Conservation (phyloP, 2,888 invertebrate genomes). For the Drosophila recens region DNA sequence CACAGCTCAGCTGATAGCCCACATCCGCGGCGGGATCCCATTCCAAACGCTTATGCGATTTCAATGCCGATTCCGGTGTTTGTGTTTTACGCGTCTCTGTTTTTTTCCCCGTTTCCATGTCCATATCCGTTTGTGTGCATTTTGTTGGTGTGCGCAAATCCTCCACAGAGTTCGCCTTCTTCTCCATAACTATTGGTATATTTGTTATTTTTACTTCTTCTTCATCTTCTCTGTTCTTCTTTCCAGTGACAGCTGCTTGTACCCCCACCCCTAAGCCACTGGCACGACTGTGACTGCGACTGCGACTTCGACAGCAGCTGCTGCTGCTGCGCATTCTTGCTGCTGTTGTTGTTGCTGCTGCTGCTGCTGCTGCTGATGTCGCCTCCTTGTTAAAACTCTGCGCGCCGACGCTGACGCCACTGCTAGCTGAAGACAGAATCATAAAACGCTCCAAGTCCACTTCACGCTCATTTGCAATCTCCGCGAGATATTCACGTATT, state of each 20-base stretch:
- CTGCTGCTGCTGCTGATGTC: not conserved
- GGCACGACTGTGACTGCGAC: slow-evolving; percentile 6
- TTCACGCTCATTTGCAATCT: slow-evolving; percentile 64
- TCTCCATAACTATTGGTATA: slow-evolving; percentile 62
- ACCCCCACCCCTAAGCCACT: slow-evolving; percentile 20
- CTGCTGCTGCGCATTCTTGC: slow-evolving; percentile 21
- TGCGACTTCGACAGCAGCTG: slow-evolving; percentile 7
- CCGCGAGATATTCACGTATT: slow-evolving; percentile 61
- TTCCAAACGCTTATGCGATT: slow-evolving; percentile 91
- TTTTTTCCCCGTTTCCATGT: slow-evolving; percentile 21
- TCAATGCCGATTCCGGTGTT: slow-evolving; percentile 91
- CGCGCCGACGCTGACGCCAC: slow-evolving; percentile 62
- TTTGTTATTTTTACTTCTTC: slow-evolving; percentile 15
- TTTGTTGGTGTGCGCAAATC: slow-evolving; percentile 65
- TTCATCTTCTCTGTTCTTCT: not conserved
- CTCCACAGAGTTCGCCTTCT: slow-evolving; percentile 44
- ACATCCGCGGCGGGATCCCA: slow-evolving; percentile 96
- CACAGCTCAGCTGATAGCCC: slow-evolving; percentile 87
- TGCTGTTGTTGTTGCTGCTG: not conserved
- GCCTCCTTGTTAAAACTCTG: slow-evolving; percentile 10
- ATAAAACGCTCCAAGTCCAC: slow-evolving; percentile 65
- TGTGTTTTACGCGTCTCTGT: slow-evolving; percentile 83
- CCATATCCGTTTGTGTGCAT: slow-evolving; percentile 36
- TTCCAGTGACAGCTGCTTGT: slow-evolving; percentile 18
- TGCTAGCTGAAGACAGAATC: slow-evolving; percentile 66